These are phyloP conservation scores for Calcarius lapponicus DNA, from an alignment of 2,797 vertebrate genomes.

Conservation along the genomic window DNA sequence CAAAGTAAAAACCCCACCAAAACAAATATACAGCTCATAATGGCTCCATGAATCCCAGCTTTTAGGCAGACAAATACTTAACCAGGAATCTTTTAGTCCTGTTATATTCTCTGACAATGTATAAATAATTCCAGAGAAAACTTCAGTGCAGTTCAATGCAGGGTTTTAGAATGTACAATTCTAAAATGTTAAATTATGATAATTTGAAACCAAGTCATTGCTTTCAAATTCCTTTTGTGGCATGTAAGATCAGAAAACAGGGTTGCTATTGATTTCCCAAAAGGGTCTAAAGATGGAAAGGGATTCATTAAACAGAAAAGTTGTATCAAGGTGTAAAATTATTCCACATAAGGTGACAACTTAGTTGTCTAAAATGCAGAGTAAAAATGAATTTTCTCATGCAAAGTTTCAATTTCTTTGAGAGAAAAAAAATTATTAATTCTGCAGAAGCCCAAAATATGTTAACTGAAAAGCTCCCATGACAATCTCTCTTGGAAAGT, in stretches of 20 bases:
- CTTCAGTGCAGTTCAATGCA: not conserved
- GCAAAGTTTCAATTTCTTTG: not conserved
- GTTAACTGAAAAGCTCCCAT: not conserved
- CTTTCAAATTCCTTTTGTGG: not conserved
- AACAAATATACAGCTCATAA: not conserved
- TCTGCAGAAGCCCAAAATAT: not conserved
- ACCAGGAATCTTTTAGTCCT: not conserved
- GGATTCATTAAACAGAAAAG: not conserved
- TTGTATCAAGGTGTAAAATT: not conserved
- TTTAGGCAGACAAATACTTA: not conserved
- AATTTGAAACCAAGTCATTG: not conserved
- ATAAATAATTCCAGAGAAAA: not conserved
- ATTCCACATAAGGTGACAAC: not conserved
- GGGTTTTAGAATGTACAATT: not conserved
- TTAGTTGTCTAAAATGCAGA: not conserved
- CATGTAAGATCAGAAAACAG: not conserved
- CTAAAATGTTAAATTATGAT: not conserved
- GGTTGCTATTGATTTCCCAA: accelerated
- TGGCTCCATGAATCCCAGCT: not conserved
- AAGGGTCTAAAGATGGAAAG: not conserved
- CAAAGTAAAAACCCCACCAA: accelerated
- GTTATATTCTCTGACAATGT: not conserved
- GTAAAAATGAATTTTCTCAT: not conserved
- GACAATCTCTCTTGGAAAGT: not conserved
- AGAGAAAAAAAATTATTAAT: not conserved